Conservation (phyloP, 2,888 invertebrate species). For the Hololepta plana region DNA sequence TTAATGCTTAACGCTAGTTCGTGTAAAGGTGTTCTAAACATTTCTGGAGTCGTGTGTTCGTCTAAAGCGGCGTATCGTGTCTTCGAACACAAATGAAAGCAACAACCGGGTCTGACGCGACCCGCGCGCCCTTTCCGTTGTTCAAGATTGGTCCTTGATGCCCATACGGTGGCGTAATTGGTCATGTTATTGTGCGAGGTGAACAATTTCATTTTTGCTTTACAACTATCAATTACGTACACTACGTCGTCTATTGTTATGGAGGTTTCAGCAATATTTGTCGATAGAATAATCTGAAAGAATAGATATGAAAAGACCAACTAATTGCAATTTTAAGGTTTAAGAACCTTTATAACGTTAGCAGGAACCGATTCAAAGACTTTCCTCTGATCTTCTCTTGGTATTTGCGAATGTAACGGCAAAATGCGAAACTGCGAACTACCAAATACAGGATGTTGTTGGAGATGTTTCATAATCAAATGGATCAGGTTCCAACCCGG, state of each 20-base stretch:
- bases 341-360: conserved; percentile 77
- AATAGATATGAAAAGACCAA: conserved; percentile 1
- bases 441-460: conserved; percentile 43
- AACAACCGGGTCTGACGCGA: conserved; percentile 81
- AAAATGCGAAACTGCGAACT: conserved; percentile 53
- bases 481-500: conserved; percentile 98
- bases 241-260: conserved; percentile 98
- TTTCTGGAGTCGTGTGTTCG: conserved; percentile 90
- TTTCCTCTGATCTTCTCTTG: conserved; percentile 82
- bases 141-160: conserved; percentile 84
- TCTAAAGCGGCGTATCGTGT: conserved; percentile 57
- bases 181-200: conserved; percentile 99
- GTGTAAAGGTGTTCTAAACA: conserved; percentile 92
- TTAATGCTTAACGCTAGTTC: conserved; percentile 87
- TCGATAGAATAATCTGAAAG: conserved; percentile 74
- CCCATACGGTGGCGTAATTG: conserved; percentile 94
- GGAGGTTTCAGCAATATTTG: conserved; percentile 96
- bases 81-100: conserved; percentile 79
- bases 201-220: conserved; percentile 93
- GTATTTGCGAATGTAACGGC: conserved; percentile 95
- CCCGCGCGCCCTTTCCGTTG: conserved; percentile 90
- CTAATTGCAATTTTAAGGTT: conserved; percentile 1
- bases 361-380: conserved; percentile 79
- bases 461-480: conserved; percentile 70
- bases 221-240: conserved; percentile 93